Evolutionary conservation across 1,140 invertebrate genomes (phyloP).

Genomic region (Drosophila athabasca): DNA sequence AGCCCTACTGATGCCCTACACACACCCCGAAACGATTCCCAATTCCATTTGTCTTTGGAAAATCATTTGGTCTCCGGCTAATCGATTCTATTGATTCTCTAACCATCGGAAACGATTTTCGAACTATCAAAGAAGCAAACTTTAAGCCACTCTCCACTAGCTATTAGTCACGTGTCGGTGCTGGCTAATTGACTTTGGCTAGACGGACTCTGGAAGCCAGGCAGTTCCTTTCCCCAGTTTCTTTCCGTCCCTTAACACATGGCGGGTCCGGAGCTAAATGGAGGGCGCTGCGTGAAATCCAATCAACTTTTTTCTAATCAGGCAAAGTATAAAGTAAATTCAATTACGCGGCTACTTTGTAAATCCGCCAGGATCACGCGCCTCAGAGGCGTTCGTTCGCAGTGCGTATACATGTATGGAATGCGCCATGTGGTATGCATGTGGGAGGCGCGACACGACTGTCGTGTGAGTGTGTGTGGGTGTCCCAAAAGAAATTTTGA

Average conservation of each 20-base stretch:
- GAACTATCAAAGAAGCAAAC: background rate
- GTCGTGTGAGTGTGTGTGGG: conserved; percentile 49
- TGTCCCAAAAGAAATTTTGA: conserved; percentile 71
- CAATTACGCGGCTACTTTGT: conserved; percentile 80
- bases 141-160: background rate
- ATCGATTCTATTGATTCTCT: no score
- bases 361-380: conserved; percentile 73
- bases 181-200: conserved; percentile 35
- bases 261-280: conserved; percentile 7
- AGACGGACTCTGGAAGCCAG: conserved; percentile 5
- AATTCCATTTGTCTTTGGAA: no score
- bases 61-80: no score
- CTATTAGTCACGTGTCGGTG: conserved; percentile 5
- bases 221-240: no score
- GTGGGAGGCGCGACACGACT: conserved; percentile 13
- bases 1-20: no score
- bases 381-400: conserved; percentile 32
- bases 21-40: no score
- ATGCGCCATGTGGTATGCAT: conserved; percentile 18
- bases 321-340: conserved; percentile 80
- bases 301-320: conserved; percentile 77
- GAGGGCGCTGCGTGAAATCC: conserved; percentile 57
- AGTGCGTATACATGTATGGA: conserved; percentile 19
- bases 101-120: no score
- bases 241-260: no score